These are phyloP conservation scores for Onthophagus taurus DNA, from an alignment of 1,140 invertebrate genomes.

Conservation along the genomic window DNA sequence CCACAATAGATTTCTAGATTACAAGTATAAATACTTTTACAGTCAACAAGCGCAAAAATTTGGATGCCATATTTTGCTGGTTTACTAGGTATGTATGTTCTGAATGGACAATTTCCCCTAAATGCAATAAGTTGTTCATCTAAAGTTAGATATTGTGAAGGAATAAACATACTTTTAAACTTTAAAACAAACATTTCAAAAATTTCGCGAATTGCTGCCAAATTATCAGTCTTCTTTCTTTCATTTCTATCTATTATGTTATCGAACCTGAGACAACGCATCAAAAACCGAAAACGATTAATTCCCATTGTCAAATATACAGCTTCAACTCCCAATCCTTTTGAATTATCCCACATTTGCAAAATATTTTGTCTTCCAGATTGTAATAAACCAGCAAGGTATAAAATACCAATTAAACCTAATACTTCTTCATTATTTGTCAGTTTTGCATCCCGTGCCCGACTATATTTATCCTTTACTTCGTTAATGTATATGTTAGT, in stretches of 20 bases:
- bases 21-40: neutral
- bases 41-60: neutral
- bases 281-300: slow-evolving; percentile 7
- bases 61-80: neutral
- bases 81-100: neutral
- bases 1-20: neutral
- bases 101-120: too few relatives aligned
- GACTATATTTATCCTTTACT: too few relatives aligned
- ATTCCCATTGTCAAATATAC: slow-evolving; percentile 1
- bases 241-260: slow-evolving; percentile 1
- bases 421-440: neutral
- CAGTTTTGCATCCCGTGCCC: too few relatives aligned
- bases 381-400: neutral
- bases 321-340: neutral
- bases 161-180: neutral
- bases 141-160: neutral
- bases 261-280: slow-evolving; percentile 7
- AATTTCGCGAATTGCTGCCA: slow-evolving; percentile 21
- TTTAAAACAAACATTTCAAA: neutral
- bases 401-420: neutral
- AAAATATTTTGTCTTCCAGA: neutral
- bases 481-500: too few relatives aligned
- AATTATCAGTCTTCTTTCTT: slow-evolving; percentile 8
- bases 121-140: slow-evolving; percentile 1
- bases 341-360: neutral